Evolutionary conservation across 1,140 invertebrate genomes (phyloP), one percentile per base, ranked within the genome.

Genomic region (Drosophila takahashii): DNA sequence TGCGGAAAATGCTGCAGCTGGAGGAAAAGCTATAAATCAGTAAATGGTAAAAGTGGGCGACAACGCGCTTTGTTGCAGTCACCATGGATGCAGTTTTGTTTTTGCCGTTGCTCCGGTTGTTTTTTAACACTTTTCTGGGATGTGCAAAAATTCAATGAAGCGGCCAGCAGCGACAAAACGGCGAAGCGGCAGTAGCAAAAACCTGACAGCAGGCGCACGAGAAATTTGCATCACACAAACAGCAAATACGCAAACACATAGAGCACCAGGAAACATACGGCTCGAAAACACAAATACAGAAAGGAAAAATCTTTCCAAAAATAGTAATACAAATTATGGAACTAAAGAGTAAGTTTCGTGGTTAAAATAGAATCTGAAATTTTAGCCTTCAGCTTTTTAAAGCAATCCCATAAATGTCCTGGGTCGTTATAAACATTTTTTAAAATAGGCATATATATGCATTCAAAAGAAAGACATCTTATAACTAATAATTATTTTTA

Each of bases 131-230:
- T 87, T 87, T 87, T 62, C 87, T 77, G 71, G 75, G 71, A 85
- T 81, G 70, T 70, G 81, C 62, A 65, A 77, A 84, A 85, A 86
- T 89, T 87, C 83, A 87, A 87, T 87, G 83, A 87, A 87, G 83
- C 83, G 83, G 41, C 70, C 84, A 87, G 61, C 77, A 64, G 58
- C 53, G 64, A 74, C 79, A 58, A 78, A 79, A 56, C 64, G 69
- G 39, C 76, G 36, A 69, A 81, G 79, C 69, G 74, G 53, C 48
- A 48, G 66, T 58, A 58, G 60, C 61, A 75, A 42, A 71, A 57
- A 72, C 60, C 79, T 81, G 79, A 81, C 80, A 83, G 81, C 81
- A 83, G 80, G 80, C 80, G 76, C 64, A 56, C 53, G 15, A 70
- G 32, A 87, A 83, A 86, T 86, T 86, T 86, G 79, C 83, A 87